phyloP scores from a whole-genome alignment of 2,113 vertebrate genomes.

The Bujurquina vittata region DNA sequence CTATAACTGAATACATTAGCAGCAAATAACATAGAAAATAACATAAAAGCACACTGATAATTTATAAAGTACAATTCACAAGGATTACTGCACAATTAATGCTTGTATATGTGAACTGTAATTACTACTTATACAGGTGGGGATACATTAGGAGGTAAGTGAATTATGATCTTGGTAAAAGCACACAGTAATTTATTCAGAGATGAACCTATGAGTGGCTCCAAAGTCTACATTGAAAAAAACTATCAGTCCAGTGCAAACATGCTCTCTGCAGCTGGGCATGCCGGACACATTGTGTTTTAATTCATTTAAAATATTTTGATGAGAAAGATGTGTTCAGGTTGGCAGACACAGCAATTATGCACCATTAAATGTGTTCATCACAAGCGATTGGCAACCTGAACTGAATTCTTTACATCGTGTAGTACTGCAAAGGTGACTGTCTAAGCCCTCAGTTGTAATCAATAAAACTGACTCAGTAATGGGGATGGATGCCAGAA shows the following conservation, averaged over 20 bases:
- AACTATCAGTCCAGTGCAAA: conserved; percentile 61
- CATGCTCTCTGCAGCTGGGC: conserved; percentile 54
- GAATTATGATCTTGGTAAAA: conserved; percentile 4
- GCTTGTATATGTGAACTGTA: too few species aligned
- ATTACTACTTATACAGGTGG: too few species aligned
- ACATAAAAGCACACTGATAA: not conserved
- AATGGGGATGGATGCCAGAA: conserved; percentile 10
- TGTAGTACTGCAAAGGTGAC: not conserved
- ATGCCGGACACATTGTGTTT: not conserved
- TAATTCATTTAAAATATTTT: not conserved
- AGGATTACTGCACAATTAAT: not conserved
- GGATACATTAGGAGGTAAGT: not conserved
- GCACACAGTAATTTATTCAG: conserved; percentile 5
- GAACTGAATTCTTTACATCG: not conserved
- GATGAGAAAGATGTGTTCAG: not conserved
- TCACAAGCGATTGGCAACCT: not conserved
- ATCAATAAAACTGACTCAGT: conserved; percentile 58
- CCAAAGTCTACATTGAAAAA: conserved; percentile 72
- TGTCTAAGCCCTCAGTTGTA: not conserved
- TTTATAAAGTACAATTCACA: too few species aligned
- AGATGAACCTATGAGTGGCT: conserved; percentile 30
- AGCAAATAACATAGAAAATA: not conserved
- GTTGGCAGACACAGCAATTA: not conserved
- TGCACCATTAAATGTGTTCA: not conserved
- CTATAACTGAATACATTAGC: not conserved